A percentile compares a stretch with the other conserved stretches of the same genome.
Conservation (phyloP, 1,140 invertebrate species). For the Muscidifurax raptorellus region DNA sequence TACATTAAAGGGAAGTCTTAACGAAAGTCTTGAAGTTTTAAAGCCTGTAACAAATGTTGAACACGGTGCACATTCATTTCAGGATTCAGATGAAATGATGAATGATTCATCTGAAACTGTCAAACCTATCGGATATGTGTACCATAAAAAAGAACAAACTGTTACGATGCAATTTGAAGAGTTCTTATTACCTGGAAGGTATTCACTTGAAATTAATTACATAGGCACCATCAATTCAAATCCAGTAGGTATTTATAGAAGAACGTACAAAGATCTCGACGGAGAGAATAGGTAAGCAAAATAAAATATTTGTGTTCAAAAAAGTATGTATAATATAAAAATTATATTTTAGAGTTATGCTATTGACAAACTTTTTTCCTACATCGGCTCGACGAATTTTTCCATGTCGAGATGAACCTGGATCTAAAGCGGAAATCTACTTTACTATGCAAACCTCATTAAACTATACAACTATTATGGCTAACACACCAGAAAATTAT, state of each 20-base stretch:
- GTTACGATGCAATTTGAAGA: conserved; percentile 46
- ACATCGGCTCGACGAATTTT: conserved; percentile 90
- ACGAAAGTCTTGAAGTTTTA: not conserved
- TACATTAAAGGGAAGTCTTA: conserved; percentile 23
- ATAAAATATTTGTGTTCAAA: not conserved
- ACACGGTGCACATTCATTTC: not conserved
- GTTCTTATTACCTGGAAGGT: conserved; percentile 34
- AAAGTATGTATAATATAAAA: not conserved
- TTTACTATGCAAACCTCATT: conserved; percentile 84
- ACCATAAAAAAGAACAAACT: conserved; percentile 49
- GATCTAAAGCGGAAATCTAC: conserved; percentile 88
- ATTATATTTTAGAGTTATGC: conserved; percentile 23
- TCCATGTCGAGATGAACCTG: conserved; percentile 95
- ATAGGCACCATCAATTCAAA: conserved; percentile 54
- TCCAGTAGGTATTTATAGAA: conserved; percentile 58
- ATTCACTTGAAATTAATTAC: conserved; percentile 54
- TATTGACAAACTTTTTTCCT: conserved; percentile 87
- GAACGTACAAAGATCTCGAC: conserved; percentile 53
- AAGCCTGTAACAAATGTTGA: conserved; percentile 10
- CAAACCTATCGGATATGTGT: not conserved
- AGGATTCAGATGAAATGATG: conserved; percentile 25
- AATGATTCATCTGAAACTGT: conserved; percentile 33
- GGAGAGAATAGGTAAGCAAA: conserved; percentile 57
- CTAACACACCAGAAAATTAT: conserved; percentile 29
- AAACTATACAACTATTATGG: conserved; percentile 77